Conservation (phyloP, 1,140 invertebrate genomes). For the Chironomus striatipennis region DNA sequence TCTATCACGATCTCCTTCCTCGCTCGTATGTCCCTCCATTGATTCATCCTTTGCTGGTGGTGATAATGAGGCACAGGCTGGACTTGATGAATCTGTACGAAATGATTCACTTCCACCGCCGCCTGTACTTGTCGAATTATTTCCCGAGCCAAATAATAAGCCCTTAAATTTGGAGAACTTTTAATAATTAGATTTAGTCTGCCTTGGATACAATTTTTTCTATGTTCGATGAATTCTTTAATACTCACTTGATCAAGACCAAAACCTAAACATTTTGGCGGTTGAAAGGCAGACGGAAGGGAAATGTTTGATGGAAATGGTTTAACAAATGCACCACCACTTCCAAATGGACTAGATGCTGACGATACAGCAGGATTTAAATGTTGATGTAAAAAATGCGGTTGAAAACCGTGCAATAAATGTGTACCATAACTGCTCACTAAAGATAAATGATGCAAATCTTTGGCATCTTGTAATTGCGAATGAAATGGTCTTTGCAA, state of each 20-base stretch:
- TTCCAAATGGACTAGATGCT: conserved; percentile 36
- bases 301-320: conserved; percentile 39
- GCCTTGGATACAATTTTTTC: not conserved
- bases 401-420: conserved; percentile 38
- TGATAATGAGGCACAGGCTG: conserved; percentile 37
- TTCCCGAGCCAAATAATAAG: conserved; percentile 18
- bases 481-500: conserved; percentile 28
- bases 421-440: conserved; percentile 39
- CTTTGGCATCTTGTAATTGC: conserved; percentile 41
- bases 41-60: conserved; percentile 33
- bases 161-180: conserved; percentile 17
- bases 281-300: conserved; percentile 39
- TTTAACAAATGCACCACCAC: conserved; percentile 36
- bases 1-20: conserved; percentile 31
- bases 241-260: conserved; percentile 39
- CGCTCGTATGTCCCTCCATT: conserved; percentile 39
- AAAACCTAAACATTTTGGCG: conserved; percentile 40
- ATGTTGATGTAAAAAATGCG: conserved; percentile 37
- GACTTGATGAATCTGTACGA: conserved; percentile 40
- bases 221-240: not conserved
- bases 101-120: conserved; percentile 41
- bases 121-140: conserved; percentile 26
- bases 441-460: conserved; percentile 41
- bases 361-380: conserved; percentile 37
- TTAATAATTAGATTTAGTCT: conserved; percentile 8